Conservation (phyloP, 2,797 vertebrate species). For the Centropyge bicolor region DNA sequence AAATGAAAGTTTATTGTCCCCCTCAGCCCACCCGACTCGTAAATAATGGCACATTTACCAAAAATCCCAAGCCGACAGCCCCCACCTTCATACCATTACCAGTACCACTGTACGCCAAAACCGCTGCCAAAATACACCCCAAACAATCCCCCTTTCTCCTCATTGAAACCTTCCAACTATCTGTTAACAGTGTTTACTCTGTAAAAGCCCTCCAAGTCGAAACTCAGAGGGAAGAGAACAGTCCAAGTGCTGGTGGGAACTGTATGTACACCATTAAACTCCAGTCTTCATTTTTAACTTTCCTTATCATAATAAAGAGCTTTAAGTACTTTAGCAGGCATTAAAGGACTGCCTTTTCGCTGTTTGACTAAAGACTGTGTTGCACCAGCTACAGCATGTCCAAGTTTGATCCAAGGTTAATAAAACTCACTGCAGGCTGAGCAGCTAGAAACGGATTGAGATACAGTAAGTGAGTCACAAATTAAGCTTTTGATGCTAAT, state of each 20-base stretch:
- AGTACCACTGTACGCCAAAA: constrained; percentile 52
- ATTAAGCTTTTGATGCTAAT: constrained; percentile 30
- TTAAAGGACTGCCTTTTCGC: background rate
- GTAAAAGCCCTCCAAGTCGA: constrained; percentile 33
- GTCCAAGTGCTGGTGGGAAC: constrained; percentile 52
- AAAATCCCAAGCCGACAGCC: constrained; percentile 66
- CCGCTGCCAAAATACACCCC: constrained; percentile 76
- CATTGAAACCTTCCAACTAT: constrained; percentile 74
- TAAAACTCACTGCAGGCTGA: constrained; percentile 34
- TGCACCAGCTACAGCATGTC: constrained; percentile 4
- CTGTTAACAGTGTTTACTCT: constrained; percentile 62
- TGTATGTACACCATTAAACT: constrained; percentile 34
- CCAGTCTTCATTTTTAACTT: constrained; percentile 51
- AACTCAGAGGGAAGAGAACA: constrained; percentile 33
- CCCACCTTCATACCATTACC: constrained; percentile 68
- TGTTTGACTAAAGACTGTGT: constrained; percentile 26
- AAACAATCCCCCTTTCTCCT: constrained; percentile 70
- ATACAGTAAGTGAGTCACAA: constrained; percentile 30
- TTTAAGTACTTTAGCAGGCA: constrained; percentile 45
- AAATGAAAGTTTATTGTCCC: constrained; percentile 84
- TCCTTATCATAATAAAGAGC: constrained; percentile 52
- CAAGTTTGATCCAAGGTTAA: constrained; percentile 40
- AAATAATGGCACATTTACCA: constrained; percentile 82
- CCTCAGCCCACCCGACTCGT: constrained; percentile 75
- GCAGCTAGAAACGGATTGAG: constrained; percentile 13